Conservation (phyloP, 2,888 invertebrate species). For the Drosophila putrida region DNA sequence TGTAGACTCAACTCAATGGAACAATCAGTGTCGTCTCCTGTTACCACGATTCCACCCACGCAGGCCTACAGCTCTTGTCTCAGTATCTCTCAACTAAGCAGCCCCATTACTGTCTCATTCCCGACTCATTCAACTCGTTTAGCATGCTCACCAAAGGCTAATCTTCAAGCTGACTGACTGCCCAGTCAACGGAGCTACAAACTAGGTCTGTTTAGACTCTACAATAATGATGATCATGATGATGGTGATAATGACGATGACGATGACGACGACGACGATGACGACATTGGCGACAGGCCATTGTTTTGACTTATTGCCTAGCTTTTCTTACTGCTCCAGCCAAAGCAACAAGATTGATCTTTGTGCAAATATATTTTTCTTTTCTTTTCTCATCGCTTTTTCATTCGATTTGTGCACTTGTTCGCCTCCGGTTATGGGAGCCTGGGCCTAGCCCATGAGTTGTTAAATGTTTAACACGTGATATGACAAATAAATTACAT, state of each 20-base stretch:
- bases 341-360: conserved; percentile 70
- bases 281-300: conserved; percentile 77
- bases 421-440: conserved; percentile 60
- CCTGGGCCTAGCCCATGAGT: conserved; percentile 74
- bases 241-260: conserved; percentile 6
- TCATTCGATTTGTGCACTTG: conserved; percentile 71
- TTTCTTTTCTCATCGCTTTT: conserved; percentile 21
- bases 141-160: conserved; percentile 66
- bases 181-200: conserved; percentile 18
- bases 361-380: conserved; percentile 65
- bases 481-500: conserved; percentile 85
- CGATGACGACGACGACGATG: conserved; percentile 34
- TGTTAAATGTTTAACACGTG: conserved; percentile 85
- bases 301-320: conserved; percentile 79
- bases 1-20: conserved; percentile 10
- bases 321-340: conserved; percentile 49
- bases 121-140: conserved; percentile 82
- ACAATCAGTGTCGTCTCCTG: conserved; percentile 68
- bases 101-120: conserved; percentile 84
- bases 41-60: conserved; percentile 70
- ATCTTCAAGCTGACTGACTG: conserved; percentile 66
- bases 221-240: conserved; percentile 15
- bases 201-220: conserved; percentile 16
- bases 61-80: conserved; percentile 49
- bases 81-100: conserved; percentile 79